Percentiles rank a stretch among this genome's conserved stretches.
Conservation (phyloP, 2,113 vertebrate genomes). For the Gymnarchus niloticus region DNA sequence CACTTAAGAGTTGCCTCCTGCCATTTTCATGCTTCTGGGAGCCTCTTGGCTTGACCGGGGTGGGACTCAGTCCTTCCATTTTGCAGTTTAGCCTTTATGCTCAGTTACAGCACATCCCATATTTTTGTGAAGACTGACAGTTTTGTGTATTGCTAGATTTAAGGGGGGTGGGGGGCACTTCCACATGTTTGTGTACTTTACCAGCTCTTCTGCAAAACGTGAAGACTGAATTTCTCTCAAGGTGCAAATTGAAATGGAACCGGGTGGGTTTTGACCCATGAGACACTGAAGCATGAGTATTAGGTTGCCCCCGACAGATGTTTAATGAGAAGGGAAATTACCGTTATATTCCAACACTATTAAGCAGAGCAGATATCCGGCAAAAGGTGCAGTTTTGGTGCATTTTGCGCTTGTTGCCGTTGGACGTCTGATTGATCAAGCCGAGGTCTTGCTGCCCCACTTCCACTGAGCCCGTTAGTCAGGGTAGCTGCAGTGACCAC, state of each 20-base stretch:
- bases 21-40: background rate
- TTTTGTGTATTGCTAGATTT: background rate
- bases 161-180: background rate
- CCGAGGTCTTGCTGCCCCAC: background rate
- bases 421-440: slow-evolving; percentile 2
- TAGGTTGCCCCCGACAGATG: background rate
- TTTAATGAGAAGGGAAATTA: background rate
- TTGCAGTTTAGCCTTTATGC: background rate
- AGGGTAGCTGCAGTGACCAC: background rate
- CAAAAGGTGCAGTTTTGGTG: slow-evolving; percentile 1
- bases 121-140: background rate
- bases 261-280: background rate
- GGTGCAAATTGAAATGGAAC: background rate
- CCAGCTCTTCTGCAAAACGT: background rate
- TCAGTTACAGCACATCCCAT: background rate
- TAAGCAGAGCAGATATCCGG: background rate
- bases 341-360: slow-evolving; percentile 9
- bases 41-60: background rate
- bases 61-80: background rate
- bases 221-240: background rate
- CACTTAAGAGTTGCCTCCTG: background rate
- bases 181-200: background rate
- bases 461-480: slow-evolving; percentile 20
- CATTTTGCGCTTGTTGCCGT: background rate
- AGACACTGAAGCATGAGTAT: slow-evolving; percentile 1